Conservation (phyloP, 2,888 invertebrate species). For the Caenorhabditis sinica region DNA sequence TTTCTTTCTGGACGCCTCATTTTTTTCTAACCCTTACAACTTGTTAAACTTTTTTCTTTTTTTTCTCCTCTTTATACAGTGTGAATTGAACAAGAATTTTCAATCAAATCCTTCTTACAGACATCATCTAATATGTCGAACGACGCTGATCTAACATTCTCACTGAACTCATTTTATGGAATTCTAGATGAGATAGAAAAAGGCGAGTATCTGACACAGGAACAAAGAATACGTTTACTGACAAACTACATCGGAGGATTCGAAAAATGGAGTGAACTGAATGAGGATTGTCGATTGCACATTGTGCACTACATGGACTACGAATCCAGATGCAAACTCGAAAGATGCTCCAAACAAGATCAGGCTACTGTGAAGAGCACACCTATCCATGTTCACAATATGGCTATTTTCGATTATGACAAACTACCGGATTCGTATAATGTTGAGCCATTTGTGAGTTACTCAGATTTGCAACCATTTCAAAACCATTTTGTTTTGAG, state of each 20-base stretch:
- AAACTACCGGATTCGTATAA: background rate
- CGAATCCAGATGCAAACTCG: background rate
- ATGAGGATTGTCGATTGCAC: conserved; percentile 4
- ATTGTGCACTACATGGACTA: conserved; percentile 15
- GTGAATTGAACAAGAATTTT: too few species aligned
- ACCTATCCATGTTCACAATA: conserved; percentile 9
- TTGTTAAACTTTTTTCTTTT: too few species aligned
- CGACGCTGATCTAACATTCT: background rate
- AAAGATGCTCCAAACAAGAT: conserved; percentile 25
- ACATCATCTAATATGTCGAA: background rate
- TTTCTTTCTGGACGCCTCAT: too few species aligned
- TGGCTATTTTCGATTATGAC: background rate
- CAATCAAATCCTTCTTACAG: background rate
- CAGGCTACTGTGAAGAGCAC: background rate
- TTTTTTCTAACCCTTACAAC: too few species aligned
- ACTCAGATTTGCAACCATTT: background rate
- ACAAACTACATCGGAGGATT: background rate
- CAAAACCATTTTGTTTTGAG: background rate
- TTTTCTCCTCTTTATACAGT: background rate
- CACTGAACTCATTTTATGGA: background rate
- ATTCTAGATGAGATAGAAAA: background rate
- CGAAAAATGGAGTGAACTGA: background rate
- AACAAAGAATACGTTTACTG: background rate
- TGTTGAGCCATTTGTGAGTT: conserved; percentile 15
- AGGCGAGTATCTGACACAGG: background rate